phyloP scores from a whole-genome alignment of 2,888 invertebrate species.

The Cosmopolites sordidus region DNA sequence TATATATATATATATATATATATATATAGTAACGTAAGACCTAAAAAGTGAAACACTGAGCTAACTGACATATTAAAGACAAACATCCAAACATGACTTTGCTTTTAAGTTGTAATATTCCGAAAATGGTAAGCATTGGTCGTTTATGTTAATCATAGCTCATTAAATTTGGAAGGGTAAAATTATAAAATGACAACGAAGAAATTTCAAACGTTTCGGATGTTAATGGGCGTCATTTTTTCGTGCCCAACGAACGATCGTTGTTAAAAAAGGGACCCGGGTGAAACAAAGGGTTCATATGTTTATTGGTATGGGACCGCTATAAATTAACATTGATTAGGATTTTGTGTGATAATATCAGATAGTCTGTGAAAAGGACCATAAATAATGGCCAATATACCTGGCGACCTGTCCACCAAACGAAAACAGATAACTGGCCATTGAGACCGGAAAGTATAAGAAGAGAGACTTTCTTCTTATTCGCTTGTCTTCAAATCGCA shows the following conservation, averaged over 20 bases:
- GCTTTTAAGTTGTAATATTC: constrained; percentile 20
- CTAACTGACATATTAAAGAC: constrained; percentile 26
- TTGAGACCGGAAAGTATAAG: constrained; percentile 21
- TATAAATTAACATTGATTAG: constrained; percentile 51
- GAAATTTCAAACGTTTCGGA: constrained; percentile 24
- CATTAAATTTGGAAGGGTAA: constrained; percentile 25
- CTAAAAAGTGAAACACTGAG: too few species aligned
- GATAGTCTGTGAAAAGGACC: constrained; percentile 47
- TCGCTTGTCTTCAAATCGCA: constrained; percentile 1
- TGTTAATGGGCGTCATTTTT: constrained; percentile 28
- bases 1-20: too few species aligned
- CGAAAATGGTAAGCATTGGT: constrained; percentile 19
- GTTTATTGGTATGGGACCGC: constrained; percentile 47
- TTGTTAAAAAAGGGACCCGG: constrained; percentile 23
- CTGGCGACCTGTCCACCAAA: constrained; percentile 34
- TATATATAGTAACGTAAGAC: too few species aligned
- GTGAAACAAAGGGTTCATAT: constrained; percentile 49
- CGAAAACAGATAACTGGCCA: constrained; percentile 26
- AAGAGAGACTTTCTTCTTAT: constrained; percentile 21
- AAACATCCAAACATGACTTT: constrained; percentile 20
- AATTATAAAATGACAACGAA: constrained; percentile 25
- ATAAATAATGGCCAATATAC: constrained; percentile 48
- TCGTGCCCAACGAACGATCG: constrained; percentile 7
- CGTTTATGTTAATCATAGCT: constrained; percentile 28
- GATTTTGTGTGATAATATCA: constrained; percentile 50